phyloP scores from a whole-genome alignment of 2,888 invertebrate species.

The Philereme transversata region DNA sequence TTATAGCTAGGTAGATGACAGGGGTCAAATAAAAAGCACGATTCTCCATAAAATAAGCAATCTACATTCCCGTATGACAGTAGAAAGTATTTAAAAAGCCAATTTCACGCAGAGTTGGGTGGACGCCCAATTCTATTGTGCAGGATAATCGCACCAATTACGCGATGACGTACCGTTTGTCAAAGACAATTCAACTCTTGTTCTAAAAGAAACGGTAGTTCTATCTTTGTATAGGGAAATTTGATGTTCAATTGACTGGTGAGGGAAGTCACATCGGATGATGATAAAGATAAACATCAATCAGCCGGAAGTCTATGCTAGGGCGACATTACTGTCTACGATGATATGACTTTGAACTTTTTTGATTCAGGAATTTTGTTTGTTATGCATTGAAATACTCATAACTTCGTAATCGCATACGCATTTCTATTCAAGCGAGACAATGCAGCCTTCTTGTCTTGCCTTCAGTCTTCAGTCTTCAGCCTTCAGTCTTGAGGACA shows the following conservation, averaged over 20 bases:
- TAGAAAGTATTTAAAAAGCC: slow-evolving; percentile 80
- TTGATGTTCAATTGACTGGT: slow-evolving; percentile 20
- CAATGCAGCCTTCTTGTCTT: too few relatives aligned
- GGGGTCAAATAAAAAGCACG: background rate
- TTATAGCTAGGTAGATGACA: background rate
- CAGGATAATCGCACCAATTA: slow-evolving; percentile 73
- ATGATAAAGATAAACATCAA: too few relatives aligned
- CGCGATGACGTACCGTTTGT: slow-evolving; percentile 42
- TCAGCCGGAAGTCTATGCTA: too few relatives aligned
- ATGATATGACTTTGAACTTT: too few relatives aligned
- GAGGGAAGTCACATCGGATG: background rate
- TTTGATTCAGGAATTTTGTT: too few relatives aligned
- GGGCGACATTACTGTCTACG: too few relatives aligned
- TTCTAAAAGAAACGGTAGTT: slow-evolving; percentile 27
- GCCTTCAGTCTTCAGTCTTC: too few relatives aligned
- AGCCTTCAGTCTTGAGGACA: too few relatives aligned
- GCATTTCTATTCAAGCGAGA: too few relatives aligned
- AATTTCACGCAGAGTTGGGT: slow-evolving; percentile 75
- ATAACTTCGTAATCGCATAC: too few relatives aligned
- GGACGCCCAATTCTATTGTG: slow-evolving; percentile 80
- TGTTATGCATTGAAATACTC: too few relatives aligned
- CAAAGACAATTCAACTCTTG: slow-evolving; percentile 34
- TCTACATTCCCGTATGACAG: slow-evolving; percentile 30
- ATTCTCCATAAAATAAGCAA: slow-evolving; percentile 5
- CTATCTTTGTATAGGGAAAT: slow-evolving; percentile 15